These are phyloP conservation scores for Trichogramma pretiosum DNA, from an alignment of 1,140 invertebrate genomes.

Conservation along the genomic window DNA sequence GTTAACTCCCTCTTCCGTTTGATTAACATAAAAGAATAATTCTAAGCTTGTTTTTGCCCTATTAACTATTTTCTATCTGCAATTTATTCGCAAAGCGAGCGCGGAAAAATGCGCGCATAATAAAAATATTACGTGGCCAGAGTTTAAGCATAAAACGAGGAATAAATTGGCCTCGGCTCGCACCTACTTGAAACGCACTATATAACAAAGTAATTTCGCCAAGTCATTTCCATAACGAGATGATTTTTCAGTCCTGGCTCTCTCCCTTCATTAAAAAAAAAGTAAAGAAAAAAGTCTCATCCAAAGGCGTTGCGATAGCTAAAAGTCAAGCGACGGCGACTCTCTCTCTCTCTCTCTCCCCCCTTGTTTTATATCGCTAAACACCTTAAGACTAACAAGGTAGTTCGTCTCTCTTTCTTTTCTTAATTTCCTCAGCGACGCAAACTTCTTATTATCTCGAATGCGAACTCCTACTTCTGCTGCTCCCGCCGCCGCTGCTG, in stretches of 20 bases:
- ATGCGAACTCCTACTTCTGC: constrained; percentile 29
- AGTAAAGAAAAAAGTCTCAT: too few species aligned
- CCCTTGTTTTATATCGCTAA: constrained; percentile 20
- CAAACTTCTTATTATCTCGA: constrained; percentile 38
- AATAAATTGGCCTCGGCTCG: constrained; percentile 2
- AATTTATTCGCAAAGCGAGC: neutral
- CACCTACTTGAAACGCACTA: neutral
- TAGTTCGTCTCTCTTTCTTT: too few species aligned
- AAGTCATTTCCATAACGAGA: constrained; percentile 19
- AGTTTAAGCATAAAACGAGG: too few species aligned
- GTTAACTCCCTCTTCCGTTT: too few species aligned
- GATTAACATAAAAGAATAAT: too few species aligned
- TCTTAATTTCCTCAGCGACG: constrained; percentile 38
- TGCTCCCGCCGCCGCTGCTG: constrained; percentile 13
- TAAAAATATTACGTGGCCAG: too few species aligned
- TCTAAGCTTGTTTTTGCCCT: too few species aligned
- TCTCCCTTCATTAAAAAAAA: constrained; percentile 10
- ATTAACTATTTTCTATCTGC: too few species aligned
- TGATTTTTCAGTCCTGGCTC: constrained; percentile 11
- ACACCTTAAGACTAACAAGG: too few species aligned
- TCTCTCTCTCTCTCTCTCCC: constrained; percentile 16
- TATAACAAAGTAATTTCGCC: constrained; percentile 10
- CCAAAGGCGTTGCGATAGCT: too few species aligned
- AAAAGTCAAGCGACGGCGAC: neutral
- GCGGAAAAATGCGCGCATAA: neutral